Evolutionary conservation across 2,113 vertebrate species (phyloP).

Genomic region (Chrysemys picta): DNA sequence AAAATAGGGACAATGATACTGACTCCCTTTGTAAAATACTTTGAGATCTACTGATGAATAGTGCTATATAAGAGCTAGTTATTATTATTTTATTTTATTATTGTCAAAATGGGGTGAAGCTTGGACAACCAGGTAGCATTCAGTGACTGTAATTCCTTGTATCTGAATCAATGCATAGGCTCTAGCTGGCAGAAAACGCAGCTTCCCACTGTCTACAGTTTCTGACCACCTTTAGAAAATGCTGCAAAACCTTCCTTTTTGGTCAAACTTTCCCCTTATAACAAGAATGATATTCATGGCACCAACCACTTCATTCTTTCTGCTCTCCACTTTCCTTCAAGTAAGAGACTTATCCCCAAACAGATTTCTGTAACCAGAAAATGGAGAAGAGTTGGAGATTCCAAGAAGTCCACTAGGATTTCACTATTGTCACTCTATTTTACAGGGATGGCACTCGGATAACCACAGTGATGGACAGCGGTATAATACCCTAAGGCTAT

Average conservation of each 20-base stretch:
- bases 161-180: background rate
- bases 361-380: background rate
- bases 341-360: background rate
- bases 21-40: background rate
- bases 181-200: background rate
- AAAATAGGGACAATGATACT: background rate
- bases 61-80: background rate
- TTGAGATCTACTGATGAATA: background rate
- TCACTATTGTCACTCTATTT: background rate
- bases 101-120: slow-evolving; percentile 5
- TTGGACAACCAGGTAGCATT: background rate
- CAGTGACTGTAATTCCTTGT: background rate
- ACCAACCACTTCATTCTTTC: background rate
- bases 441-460: background rate
- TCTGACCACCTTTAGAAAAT: background rate
- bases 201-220: background rate
- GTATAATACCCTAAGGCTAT: background rate
- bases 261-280: background rate
- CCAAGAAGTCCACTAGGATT: background rate
- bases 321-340: background rate
- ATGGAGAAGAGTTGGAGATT: background rate
- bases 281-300: background rate
- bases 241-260: background rate
- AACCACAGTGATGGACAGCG: background rate
- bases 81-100: no score